Conservation (phyloP, 2,113 vertebrate genomes). For the Bambusicola thoracicus region DNA sequence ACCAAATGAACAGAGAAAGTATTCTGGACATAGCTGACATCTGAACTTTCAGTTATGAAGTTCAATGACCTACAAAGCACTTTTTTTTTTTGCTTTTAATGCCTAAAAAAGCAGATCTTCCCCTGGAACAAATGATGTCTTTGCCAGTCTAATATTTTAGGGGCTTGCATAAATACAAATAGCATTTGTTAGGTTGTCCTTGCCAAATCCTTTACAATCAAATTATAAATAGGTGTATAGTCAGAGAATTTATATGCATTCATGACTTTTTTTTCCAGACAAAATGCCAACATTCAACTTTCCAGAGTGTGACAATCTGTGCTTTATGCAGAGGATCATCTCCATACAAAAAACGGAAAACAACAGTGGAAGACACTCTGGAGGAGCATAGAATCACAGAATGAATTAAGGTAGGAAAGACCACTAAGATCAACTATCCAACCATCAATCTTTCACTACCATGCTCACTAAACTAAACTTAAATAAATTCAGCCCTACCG, state of each 20-base stretch:
- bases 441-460: too few relatives aligned
- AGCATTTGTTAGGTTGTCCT: not conserved
- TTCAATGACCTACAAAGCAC: not conserved
- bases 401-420: too few relatives aligned
- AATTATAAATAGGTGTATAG: not conserved
- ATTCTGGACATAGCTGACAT: not conserved
- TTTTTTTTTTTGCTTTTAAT: not conserved
- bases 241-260: not conserved
- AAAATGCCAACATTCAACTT: not conserved
- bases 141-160: not conserved
- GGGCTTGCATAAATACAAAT: not conserved
- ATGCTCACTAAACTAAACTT: too few relatives aligned
- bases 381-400: not conserved
- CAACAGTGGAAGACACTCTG: not conserved
- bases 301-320: not conserved
- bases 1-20: not conserved
- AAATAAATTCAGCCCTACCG: not conserved
- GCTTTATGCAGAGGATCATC: not conserved
- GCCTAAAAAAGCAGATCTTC: not conserved
- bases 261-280: not conserved
- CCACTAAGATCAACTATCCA: too few relatives aligned
- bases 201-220: not conserved
- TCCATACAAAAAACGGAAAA: not conserved
- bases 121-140: not conserved
- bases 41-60: not conserved